Evolutionary conservation across 2,113 vertebrate genomes (phyloP), one percentile per base, ranked within the genome.

Genomic region (Muscicapa adusta): DNA sequence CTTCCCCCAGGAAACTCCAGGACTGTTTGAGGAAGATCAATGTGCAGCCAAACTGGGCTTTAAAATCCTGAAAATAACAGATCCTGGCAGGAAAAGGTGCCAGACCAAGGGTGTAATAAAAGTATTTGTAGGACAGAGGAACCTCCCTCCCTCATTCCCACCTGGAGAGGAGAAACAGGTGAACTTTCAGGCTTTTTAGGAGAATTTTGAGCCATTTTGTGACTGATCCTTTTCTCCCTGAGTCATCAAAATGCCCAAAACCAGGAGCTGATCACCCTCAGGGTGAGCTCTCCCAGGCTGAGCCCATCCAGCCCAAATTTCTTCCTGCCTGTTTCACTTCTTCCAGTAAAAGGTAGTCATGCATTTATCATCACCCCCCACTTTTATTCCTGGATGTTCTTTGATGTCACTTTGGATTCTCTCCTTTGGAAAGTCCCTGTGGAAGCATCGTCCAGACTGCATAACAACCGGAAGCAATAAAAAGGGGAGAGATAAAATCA

Each of bases 361-460:
- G 75, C 62, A 38, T n/a, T 76, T 82, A 18, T 51, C 34, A 66
- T 5, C 61, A 58, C 47, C 62, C 67, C 50, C 74, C 60, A 38
- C 43, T 95, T 74, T 86, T 42, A 34, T 94, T 96, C 90, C 89
- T 96, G 95, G 96, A 95, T 61, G 45, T 90, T 51, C 29, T 91
- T 93, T 77, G 38, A 14, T 70, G 50, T 57, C 29, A 16, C 38
- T 84, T 75, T 51, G 45, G 60, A 62, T 50, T 78, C 28, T 29
- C 81, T 63, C 84, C 74, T 96, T 83, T n/a, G 97, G 97, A 98
- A 98, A 98, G 97, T 96, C 97, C 98, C 98, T 0, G 1, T 20
- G 5, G 86, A 93, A 84, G 79, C 82, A 73, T 91, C 17, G 1
- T 50, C 77, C 91, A 87, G 89, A 72, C 75, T 62, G 86, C 88